Percentiles rank a stretch among this genome's conserved stretches.
phyloP scores from a whole-genome alignment of 2,888 invertebrate species.

The Xanthostigma xanthostigma region DNA sequence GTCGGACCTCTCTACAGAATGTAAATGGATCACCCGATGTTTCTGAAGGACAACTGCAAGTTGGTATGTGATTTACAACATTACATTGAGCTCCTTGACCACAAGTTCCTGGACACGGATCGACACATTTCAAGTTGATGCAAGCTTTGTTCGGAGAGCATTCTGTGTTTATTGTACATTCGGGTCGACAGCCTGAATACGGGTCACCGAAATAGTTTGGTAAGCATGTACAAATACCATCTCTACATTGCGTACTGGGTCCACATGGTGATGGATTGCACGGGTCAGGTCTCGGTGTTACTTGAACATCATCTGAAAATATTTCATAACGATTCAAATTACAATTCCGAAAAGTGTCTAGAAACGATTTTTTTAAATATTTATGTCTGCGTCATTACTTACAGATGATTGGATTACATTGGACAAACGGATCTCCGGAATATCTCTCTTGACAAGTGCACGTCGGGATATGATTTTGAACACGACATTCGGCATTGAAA shows the following conservation, averaged over 20 bases:
- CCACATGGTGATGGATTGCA: slow-evolving; percentile 68
- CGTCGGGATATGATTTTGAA: slow-evolving; percentile 53
- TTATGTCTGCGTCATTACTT: slow-evolving; percentile 3
- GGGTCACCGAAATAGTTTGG: slow-evolving; percentile 60
- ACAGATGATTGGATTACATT: slow-evolving; percentile 35
- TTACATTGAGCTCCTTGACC: slow-evolving; percentile 65
- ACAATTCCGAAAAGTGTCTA: too few species aligned
- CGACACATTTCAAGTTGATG: slow-evolving; percentile 56
- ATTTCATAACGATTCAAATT: too few species aligned
- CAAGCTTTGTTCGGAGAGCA: slow-evolving; percentile 64
- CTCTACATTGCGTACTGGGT: slow-evolving; percentile 58
- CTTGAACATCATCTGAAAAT: too few species aligned
- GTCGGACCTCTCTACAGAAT: slow-evolving; percentile 27
- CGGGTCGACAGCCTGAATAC: slow-evolving; percentile 58
- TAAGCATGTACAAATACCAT: slow-evolving; percentile 58
- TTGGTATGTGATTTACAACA: slow-evolving; percentile 69
- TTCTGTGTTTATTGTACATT: slow-evolving; percentile 67
- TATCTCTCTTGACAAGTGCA: slow-evolving; percentile 44
- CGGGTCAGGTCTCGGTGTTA: slow-evolving; percentile 31
- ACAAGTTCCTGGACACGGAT: slow-evolving; percentile 68
- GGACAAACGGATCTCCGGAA: slow-evolving; percentile 51
- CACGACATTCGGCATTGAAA: slow-evolving; percentile 51
- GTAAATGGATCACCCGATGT: slow-evolving; percentile 68
- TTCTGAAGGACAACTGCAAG: slow-evolving; percentile 57
- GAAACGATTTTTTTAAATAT: neutral